A percentile compares a stretch with the other conserved stretches of the same genome.
phyloP scores from a whole-genome alignment of 2,888 invertebrate species.

The Corythucha ciliata region DNA sequence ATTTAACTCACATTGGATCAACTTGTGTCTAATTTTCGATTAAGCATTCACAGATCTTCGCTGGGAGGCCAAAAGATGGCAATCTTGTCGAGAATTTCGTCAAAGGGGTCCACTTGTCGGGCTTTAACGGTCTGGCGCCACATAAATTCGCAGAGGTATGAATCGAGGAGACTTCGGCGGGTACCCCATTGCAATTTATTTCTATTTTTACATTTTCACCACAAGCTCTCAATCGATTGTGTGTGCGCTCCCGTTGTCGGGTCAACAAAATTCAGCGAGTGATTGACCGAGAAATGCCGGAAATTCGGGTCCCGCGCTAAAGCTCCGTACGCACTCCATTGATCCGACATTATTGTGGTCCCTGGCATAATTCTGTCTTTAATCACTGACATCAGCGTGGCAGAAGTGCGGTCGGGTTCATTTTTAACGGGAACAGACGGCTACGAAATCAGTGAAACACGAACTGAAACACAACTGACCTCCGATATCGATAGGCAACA shows the following conservation, averaged over 20 bases:
- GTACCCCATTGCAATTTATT: slow-evolving; percentile 8
- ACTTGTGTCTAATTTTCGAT: slow-evolving; percentile 8
- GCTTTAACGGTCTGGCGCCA: slow-evolving; percentile 5
- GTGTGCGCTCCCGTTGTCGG: slow-evolving; percentile 12
- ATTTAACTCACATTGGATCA: no score
- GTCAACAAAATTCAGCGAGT: slow-evolving; percentile 9
- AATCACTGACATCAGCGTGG: neutral
- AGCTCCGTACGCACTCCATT: neutral
- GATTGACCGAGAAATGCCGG: no score
- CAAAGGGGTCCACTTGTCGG: neutral
- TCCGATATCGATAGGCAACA: no score
- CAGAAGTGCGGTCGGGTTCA: neutral
- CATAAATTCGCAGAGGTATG: slow-evolving; percentile 7
- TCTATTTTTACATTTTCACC: slow-evolving; percentile 8
- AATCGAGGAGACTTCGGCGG: slow-evolving; percentile 8
- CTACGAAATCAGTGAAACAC: no score
- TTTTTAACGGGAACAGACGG: no score
- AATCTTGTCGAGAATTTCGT: no score
- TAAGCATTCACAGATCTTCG: slow-evolving; percentile 1
- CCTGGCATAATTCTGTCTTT: slow-evolving; percentile 1
- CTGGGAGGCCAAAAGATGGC: slow-evolving; percentile 4
- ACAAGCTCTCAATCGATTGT: slow-evolving; percentile 13
- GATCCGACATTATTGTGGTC: neutral
- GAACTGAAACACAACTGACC: no score
- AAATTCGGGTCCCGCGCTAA: no score